Evolutionary conservation across 92 coral and sea anemone species (phyloP), one percentile per base, ranked within the genome.

Genomic region (Umimayanthus chanpuru): DNA sequence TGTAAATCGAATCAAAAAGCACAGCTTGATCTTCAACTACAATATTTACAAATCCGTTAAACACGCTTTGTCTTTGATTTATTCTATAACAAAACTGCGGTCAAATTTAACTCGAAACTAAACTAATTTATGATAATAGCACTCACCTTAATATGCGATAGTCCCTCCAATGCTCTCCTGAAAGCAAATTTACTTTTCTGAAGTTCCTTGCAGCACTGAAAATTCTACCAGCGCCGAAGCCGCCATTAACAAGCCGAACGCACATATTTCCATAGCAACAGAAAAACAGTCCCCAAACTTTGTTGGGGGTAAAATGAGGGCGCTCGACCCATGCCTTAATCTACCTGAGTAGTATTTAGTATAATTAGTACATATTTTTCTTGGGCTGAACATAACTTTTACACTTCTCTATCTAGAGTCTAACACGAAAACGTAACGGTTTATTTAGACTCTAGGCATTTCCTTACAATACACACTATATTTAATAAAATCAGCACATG

Each of bases 271-370:
- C 25, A 73, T 73, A n/a, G 77, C 39, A 74, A 74, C 79, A 38
- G 21, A 20, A 16, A 15, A 26, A 23, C 41, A 11, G 9, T 21
- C 21, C 28, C 20, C 23, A 43, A n/a, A 74, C 79, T 18, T 74
- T 28, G 53, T 74, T 74, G 79, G 79, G 79, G 79, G 53, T 74
- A 74, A 74, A 74, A 74, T 36, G 47, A 39, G 79, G 44, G 28
- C 38, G 25, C 49, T 74, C 29, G 50, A 74, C 79, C 79, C 79
- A 74, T 74, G 79, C 53, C 79, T 74, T 74, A 74, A 74, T 74
- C 79, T 74, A 74, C 79, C 79, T 39, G 50, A 74, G 25, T 61
- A n/a, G n/a, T n/a, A n/a, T n/a, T n/a, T n/a, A n/a, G n/a, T n/a
- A n/a, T n/a, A n/a, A n/a, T n/a, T n/a, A n/a, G n/a, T n/a, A n/a